A percentile compares a stretch with the other conserved stretches of the same genome.
These are phyloP conservation scores for Cottoperca gobio DNA, from an alignment of 2,797 vertebrate genomes.

Conservation along the genomic window DNA sequence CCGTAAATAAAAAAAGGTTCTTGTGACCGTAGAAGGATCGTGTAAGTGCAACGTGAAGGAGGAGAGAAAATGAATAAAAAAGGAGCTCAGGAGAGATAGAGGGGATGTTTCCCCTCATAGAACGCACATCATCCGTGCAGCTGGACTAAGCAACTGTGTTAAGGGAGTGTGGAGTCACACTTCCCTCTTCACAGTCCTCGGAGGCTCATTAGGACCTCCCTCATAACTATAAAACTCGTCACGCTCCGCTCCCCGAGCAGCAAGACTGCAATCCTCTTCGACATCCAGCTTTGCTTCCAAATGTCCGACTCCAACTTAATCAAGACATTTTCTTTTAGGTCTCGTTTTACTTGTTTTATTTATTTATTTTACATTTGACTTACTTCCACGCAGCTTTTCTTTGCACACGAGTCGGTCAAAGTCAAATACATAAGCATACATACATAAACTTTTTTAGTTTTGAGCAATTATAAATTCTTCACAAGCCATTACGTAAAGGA, in stretches of 20 bases:
- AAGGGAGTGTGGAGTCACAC: slow-evolving; percentile 40
- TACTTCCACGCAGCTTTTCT: slow-evolving; percentile 18
- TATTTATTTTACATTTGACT: slow-evolving; percentile 13
- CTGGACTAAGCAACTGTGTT: slow-evolving; percentile 50
- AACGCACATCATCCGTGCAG: slow-evolving; percentile 47
- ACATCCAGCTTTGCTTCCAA: slow-evolving; percentile 45
- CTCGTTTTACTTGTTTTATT: slow-evolving; percentile 35
- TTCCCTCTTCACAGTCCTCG: slow-evolving; percentile 40
- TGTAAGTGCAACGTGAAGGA: slow-evolving; percentile 33
- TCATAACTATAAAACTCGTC: slow-evolving; percentile 58
- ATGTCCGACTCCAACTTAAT: slow-evolving; percentile 55
- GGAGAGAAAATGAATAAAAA: slow-evolving; percentile 28
- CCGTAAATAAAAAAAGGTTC: slow-evolving; percentile 21
- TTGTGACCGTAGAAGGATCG: slow-evolving; percentile 21
- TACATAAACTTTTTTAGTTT: too few relatives aligned
- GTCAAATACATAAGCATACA: slow-evolving; percentile 23
- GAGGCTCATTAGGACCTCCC: slow-evolving; percentile 72
- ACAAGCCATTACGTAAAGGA: slow-evolving; percentile 26
- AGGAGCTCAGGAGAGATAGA: slow-evolving; percentile 27
- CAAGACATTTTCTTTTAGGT: slow-evolving; percentile 56
- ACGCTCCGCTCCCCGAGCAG: slow-evolving; percentile 58
- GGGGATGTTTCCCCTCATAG: slow-evolving; percentile 29
- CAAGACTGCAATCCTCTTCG: slow-evolving; percentile 39
- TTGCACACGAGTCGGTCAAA: slow-evolving; percentile 19
- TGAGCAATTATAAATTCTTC: slow-evolving; percentile 44